Conservation (phyloP, 2,113 vertebrate genomes). For the Mobula birostris region DNA sequence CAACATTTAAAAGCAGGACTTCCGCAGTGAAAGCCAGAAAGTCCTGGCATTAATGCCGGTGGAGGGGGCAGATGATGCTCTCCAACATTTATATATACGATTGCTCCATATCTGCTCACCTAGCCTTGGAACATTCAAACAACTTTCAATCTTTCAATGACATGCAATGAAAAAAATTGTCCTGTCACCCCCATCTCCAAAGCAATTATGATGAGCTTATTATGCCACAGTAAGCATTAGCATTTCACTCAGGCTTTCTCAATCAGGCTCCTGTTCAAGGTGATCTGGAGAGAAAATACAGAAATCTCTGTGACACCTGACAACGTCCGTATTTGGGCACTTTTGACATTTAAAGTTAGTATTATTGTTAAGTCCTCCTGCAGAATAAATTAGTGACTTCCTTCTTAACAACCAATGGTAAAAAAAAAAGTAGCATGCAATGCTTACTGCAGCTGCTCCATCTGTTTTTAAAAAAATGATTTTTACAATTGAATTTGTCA, state of each 20-base stretch:
- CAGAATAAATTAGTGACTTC: not conserved
- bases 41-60: too few species aligned
- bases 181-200: not conserved
- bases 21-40: too few species aligned
- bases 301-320: not conserved
- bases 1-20: too few species aligned
- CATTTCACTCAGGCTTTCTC: not conserved
- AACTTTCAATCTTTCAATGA: not conserved
- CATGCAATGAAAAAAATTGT: not conserved
- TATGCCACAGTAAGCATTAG: not conserved
- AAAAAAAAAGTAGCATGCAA: not conserved
- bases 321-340: not conserved
- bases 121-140: not conserved
- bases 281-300: not conserved
- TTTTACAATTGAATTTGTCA: constrained; percentile 24
- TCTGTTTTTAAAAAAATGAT: not conserved
- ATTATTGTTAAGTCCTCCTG: not conserved
- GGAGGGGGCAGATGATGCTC: too few species aligned
- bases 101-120: not conserved
- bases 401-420: not conserved
- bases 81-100: too few species aligned
- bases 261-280: not conserved
- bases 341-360: not conserved
- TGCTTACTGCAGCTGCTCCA: not conserved
- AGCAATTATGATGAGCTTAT: not conserved